A percentile compares a stretch with the other conserved stretches of the same genome.
phyloP scores from a whole-genome alignment of 2,888 invertebrate genomes.

The Miltochrista miniata region DNA sequence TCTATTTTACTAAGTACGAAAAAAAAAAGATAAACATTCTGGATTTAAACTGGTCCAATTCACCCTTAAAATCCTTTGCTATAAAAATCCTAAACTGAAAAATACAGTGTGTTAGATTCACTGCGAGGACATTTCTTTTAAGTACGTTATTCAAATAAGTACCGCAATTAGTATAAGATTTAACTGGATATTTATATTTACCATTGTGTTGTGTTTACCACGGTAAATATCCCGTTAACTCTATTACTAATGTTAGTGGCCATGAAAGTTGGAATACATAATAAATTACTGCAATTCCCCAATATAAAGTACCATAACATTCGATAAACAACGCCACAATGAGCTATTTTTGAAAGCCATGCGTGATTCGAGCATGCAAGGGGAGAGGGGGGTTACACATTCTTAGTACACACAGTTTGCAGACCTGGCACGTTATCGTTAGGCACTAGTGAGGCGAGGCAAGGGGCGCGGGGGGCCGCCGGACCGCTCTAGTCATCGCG shows the following conservation, averaged over 20 bases:
- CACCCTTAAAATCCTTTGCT: too few relatives aligned
- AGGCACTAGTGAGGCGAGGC: constrained; percentile 63
- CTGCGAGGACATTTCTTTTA: too few relatives aligned
- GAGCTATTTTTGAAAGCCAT: constrained; percentile 44
- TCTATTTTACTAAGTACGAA: too few relatives aligned
- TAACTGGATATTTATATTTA: too few relatives aligned
- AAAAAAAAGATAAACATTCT: too few relatives aligned
- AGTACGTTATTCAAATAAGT: background rate
- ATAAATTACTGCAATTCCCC: too few relatives aligned
- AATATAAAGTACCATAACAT: background rate
- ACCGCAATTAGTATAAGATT: too few relatives aligned
- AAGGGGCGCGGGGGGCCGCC: constrained; percentile 74
- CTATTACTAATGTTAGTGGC: background rate
- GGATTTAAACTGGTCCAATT: too few relatives aligned
- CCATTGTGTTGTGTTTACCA: too few relatives aligned
- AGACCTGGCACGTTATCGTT: constrained; percentile 70
- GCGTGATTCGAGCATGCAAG: constrained; percentile 56
- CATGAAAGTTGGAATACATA: too few relatives aligned
- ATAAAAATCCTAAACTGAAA: too few relatives aligned
- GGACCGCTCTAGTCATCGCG: constrained; percentile 83
- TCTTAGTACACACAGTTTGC: constrained; percentile 54
- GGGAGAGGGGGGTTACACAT: constrained; percentile 40
- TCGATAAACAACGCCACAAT: constrained; percentile 26
- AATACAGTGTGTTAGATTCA: too few relatives aligned
- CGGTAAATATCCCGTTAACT: background rate